Percentiles rank a stretch among this genome's conserved stretches.
Evolutionary conservation across 1,140 invertebrate genomes (phyloP).

Genomic region (Sycobia sp.): DNA sequence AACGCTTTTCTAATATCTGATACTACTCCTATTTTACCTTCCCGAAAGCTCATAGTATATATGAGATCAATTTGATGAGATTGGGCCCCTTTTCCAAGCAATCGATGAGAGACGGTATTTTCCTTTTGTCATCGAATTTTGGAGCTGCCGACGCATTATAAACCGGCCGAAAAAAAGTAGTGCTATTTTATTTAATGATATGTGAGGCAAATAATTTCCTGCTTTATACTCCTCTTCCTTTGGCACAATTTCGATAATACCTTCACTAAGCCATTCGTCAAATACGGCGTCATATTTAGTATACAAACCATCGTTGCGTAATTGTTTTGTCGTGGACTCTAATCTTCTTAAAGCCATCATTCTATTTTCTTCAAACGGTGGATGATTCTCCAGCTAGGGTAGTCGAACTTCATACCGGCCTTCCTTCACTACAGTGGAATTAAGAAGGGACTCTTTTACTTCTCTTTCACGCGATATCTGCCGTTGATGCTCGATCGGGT

Average conservation of each 20-base stretch:
- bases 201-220: slow-evolving; percentile 35
- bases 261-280: slow-evolving; percentile 28
- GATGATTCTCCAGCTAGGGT: slow-evolving; percentile 39
- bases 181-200: slow-evolving; percentile 33
- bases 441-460: slow-evolving; percentile 36
- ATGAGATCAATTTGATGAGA: slow-evolving; percentile 37
- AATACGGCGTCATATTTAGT: slow-evolving; percentile 32
- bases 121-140: neutral
- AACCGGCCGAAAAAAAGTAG: slow-evolving; percentile 34
- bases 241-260: slow-evolving; percentile 38
- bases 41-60: slow-evolving; percentile 49
- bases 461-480: slow-evolving; percentile 2
- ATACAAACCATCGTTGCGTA: neutral
- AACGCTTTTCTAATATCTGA: slow-evolving; percentile 57
- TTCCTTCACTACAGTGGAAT: slow-evolving; percentile 38
- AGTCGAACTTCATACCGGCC: slow-evolving; percentile 43
- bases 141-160: slow-evolving; percentile 35
- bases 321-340: neutral
- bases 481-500: slow-evolving; percentile 42
- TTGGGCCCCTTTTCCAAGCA: slow-evolving; percentile 47
- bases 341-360: neutral
- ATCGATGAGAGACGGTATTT: slow-evolving; percentile 45
- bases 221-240: neutral
- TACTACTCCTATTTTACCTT: slow-evolving; percentile 45
- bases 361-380: slow-evolving; percentile 17